Evolutionary conservation across 2,113 vertebrate genomes (phyloP), one percentile per base, ranked within the genome.

Genomic region (Paramisgurnus dabryanus): DNA sequence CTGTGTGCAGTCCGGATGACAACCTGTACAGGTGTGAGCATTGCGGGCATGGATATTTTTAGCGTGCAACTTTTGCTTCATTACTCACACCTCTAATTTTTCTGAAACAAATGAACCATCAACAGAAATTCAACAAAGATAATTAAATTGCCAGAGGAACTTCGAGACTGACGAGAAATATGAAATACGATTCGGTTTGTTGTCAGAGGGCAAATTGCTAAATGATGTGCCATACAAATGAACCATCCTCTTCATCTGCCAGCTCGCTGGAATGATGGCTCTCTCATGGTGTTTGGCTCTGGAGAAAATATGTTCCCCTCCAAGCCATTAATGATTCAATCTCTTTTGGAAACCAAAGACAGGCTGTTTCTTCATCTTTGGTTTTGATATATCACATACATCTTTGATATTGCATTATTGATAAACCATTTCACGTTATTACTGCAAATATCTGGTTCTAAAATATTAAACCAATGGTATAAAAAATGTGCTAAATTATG

Each of bases 81-180:
- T 85, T 69, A 82, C 72, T 82, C 80, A 82, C 68, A 63, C 67
- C 84, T 82, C 61, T 82, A 70, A 76, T 85, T 80, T 80, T 77
- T 76, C 53, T 63, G 53, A 83, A 72, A 83, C 67, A 83, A 75
- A 85, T 86, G 81, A 79, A 76, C 78, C 78, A 78, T 84, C 71
- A 67, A 61, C 67, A 58, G 43, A 83, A 86, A 79, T 86, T 79
- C 81, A 81, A 75, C 45, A 83, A 83, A 83, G 65, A 81, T 85
- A 85, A 83, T 83, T 84, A 82, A 79, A 84, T 86, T 82, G 75
- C 85, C 81, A 81, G 78, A 86, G 81, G 75, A 83, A 84, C 74
- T 81, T 49, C 12, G 70, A 80, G 73, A 69, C 55, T 49, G 50
- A 78, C 69, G 80, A 76, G 70, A 83, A 85, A 81, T 85, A 79